Percentiles rank a stretch among this genome's conserved stretches.
Conservation (phyloP, 2,888 invertebrate species). For the Alitta virens region DNA sequence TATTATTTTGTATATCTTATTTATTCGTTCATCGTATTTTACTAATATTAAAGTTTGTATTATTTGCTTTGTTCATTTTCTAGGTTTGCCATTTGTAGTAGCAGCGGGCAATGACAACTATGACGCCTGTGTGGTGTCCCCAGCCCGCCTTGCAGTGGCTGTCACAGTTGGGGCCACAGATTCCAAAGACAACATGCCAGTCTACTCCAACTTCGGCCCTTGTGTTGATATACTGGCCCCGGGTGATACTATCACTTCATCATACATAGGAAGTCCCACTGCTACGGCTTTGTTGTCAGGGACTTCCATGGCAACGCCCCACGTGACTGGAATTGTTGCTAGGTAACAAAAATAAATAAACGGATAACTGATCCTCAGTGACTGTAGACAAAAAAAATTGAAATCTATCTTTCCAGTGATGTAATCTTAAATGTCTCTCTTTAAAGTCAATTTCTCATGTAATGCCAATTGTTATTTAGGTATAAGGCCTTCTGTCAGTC, state of each 20-base stretch:
- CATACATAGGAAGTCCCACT: constrained; percentile 1
- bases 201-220: constrained; percentile 19
- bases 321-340: constrained; percentile 21
- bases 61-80: no score
- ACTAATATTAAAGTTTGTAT: no score
- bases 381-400: no score
- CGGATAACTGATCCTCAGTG: no score
- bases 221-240: constrained; percentile 25
- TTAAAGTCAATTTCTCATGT: no score
- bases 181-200: constrained; percentile 2
- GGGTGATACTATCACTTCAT: constrained; percentile 12
- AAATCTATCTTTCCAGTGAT: no score
- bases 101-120: constrained; percentile 13
- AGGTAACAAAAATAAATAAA: no score
- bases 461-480: no score
- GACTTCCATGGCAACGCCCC: constrained; percentile 23
- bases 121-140: constrained; percentile 10
- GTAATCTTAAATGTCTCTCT: no score
- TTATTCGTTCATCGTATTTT: no score
- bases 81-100: constrained; percentile 8
- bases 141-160: constrained; percentile 2
- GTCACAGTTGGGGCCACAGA: constrained; percentile 17
- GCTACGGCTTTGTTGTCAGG: constrained; percentile 6
- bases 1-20: no score
- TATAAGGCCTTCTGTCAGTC: no score